Base-by-base conservation (phyloP, 2,888 invertebrate genomes). In the Pseudococcus viburni region DNA sequence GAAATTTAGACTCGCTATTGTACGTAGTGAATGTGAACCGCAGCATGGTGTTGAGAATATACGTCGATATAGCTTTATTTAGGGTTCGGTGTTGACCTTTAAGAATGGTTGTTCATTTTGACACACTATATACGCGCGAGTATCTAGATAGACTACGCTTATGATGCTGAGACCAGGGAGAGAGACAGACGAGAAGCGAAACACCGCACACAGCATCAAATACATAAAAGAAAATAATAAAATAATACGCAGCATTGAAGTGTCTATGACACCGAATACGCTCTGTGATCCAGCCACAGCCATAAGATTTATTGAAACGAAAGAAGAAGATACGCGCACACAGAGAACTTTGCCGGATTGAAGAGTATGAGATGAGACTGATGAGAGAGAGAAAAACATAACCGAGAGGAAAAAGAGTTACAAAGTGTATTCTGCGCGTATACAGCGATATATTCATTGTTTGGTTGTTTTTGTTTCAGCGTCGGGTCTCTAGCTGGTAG, bases 161-260 rank as follows among this genome's bases (percentile, higher is more conserved):
- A 64, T 64, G 64, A 64, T 64, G 19, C n/a, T 22, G 64, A 59
- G 48, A 51, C 48, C 15, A 51, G 4, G 11, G 48, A 12, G 6
- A 5, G 12, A 2, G 17, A 15, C 39, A 19, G 46, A 1, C n/a
- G 19, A 83, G 80, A 46, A n/a, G 80, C 19, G 80, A 46, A 83
- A 46, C 22, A 46, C 77, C 80, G 73, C 73, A 83, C 80, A 42
- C 77, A 77, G 77, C 6, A 77, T 8, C 77, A 42, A 77, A 64
- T 33, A 33, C 26, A 83, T 42, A 83, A 83, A 83, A 83, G 80
- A 83, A 46, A 42, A 77, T 77, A 77, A 83, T 83, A 83, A 83
- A 83, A 83, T 83, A 83, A 83, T 83, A 83, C 80, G 80, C 80
- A 42, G 80, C 80, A 83, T 83, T 46, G 80, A 83, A 83, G 80